Percentiles rank a stretch among this genome's conserved stretches.
Evolutionary conservation across 2,888 invertebrate species (phyloP).

Genomic region (Dolichopus griseipennis): DNA sequence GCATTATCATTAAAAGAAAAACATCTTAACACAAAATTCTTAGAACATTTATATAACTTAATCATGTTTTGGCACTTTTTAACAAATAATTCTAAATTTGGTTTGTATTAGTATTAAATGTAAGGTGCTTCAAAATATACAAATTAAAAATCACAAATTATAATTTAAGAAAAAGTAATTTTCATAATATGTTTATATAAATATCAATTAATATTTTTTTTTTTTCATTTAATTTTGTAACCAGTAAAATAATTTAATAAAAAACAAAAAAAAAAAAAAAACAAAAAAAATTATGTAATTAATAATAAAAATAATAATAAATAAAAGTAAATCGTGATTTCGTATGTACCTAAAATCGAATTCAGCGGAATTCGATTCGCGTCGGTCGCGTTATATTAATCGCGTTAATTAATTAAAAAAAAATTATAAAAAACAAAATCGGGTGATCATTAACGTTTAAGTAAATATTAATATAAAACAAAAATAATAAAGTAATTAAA

Average conservation of each 20-base stretch:
- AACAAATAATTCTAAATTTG: too few species aligned
- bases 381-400: constrained; percentile 42
- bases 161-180: too few species aligned
- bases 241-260: constrained; percentile 17
- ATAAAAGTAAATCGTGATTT: constrained; percentile 40
- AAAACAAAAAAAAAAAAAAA: constrained; percentile 8
- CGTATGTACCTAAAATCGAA: constrained; percentile 46
- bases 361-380: constrained; percentile 45
- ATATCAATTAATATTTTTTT: too few species aligned
- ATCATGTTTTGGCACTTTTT: too few species aligned
- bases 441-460: constrained; percentile 43
- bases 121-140: too few species aligned
- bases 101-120: too few species aligned
- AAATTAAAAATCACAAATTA: too few species aligned
- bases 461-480: constrained; percentile 25
- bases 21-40: too few species aligned
- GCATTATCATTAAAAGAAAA: too few species aligned
- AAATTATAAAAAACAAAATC: constrained; percentile 29
- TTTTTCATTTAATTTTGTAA: constrained; percentile 18
- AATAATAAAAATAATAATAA: constrained; percentile 14
- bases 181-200: too few species aligned
- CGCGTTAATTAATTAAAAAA: constrained; percentile 23
- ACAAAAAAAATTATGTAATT: constrained; percentile 12
- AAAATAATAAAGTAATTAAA: constrained; percentile 11
- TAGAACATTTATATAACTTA: too few species aligned